These are phyloP conservation scores for Poeciliopsis infans DNA, from an alignment of 2,797 vertebrate species.

Conservation along the genomic window DNA sequence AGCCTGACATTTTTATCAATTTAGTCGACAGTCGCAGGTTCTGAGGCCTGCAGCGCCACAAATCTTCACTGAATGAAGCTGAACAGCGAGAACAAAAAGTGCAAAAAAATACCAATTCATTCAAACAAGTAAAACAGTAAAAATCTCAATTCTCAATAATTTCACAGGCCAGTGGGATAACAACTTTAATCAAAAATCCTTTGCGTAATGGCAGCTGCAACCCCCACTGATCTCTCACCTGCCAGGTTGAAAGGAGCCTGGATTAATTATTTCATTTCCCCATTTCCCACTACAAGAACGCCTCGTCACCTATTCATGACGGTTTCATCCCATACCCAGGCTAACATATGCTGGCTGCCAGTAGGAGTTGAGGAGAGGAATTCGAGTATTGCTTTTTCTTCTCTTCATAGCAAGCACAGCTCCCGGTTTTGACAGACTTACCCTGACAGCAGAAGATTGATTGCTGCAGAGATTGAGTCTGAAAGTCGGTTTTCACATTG, in stretches of 20 bases:
- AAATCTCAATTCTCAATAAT: conserved; percentile 2
- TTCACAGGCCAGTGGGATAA: conserved; percentile 4
- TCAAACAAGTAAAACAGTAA: conserved; percentile 16
- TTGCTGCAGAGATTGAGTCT: conserved; percentile 74
- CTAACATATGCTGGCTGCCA: conserved; percentile 73
- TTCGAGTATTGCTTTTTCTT: conserved; percentile 70
- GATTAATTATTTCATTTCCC: conserved; percentile 47
- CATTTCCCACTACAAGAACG: conserved; percentile 37
- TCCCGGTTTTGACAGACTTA: conserved; percentile 64
- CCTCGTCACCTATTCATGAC: conserved; percentile 51
- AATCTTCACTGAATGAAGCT: conserved; percentile 24
- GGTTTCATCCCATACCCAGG: conserved; percentile 60
- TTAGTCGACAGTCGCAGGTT: conserved; percentile 21
- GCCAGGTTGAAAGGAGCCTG: conserved; percentile 26
- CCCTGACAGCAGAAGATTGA: conserved; percentile 75
- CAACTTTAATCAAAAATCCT: conserved; percentile 29
- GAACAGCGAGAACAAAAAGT: conserved; percentile 23
- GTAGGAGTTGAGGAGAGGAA: conserved; percentile 72
- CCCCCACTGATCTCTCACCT: conserved; percentile 21
- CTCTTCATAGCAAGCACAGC: conserved; percentile 54
- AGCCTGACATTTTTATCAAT: conserved; percentile 52
- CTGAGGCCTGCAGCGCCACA: conserved; percentile 21
- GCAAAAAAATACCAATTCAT: not conserved
- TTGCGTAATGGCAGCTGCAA: conserved; percentile 29
- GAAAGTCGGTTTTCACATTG: conserved; percentile 73